Percentiles rank a stretch among this genome's conserved stretches.
phyloP scores from a whole-genome alignment of 2,797 vertebrate genomes.

The Xyrichtys novacula region DNA sequence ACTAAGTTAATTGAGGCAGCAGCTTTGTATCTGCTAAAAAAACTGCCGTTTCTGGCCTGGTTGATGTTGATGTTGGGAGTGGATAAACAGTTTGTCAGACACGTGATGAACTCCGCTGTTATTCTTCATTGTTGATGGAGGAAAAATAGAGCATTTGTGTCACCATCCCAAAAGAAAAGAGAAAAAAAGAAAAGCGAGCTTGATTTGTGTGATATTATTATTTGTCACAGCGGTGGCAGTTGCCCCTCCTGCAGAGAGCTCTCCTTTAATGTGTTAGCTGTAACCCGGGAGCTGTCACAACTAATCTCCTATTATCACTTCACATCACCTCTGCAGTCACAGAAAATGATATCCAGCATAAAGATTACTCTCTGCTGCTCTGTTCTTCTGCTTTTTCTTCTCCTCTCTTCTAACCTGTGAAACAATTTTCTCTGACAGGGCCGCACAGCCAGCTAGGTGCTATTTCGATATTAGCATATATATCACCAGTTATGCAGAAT shows the following conservation, averaged over 20 bases:
- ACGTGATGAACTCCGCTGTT: neutral
- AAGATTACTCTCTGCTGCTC: slow-evolving; percentile 58
- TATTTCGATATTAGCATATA: slow-evolving; percentile 81
- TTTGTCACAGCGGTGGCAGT: slow-evolving; percentile 42
- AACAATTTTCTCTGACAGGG: slow-evolving; percentile 72
- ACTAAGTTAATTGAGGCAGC: too few relatives aligned
- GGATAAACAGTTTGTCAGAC: slow-evolving; percentile 4
- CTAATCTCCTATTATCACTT: slow-evolving; percentile 74
- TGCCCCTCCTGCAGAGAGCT: slow-evolving; percentile 29
- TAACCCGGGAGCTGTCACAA: slow-evolving; percentile 65
- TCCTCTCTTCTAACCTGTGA: slow-evolving; percentile 61
- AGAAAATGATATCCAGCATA: slow-evolving; percentile 69
- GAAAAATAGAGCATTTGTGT: slow-evolving; percentile 17
- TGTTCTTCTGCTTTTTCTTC: slow-evolving; percentile 2
- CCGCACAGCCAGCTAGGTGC: slow-evolving; percentile 56
- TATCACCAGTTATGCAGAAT: slow-evolving; percentile 79
- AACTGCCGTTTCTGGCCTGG: too few relatives aligned
- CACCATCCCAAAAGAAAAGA: too few relatives aligned
- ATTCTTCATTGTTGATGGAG: slow-evolving; percentile 3
- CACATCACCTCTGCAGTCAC: slow-evolving; percentile 60
- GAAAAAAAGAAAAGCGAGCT: too few relatives aligned
- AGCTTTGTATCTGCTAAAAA: too few relatives aligned
- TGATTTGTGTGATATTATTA: slow-evolving; percentile 47
- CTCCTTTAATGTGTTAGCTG: slow-evolving; percentile 51
- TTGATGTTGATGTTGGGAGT: too few relatives aligned